Evolutionary conservation across 2,888 invertebrate species (phyloP).

Genomic region (Papilio protenor): DNA sequence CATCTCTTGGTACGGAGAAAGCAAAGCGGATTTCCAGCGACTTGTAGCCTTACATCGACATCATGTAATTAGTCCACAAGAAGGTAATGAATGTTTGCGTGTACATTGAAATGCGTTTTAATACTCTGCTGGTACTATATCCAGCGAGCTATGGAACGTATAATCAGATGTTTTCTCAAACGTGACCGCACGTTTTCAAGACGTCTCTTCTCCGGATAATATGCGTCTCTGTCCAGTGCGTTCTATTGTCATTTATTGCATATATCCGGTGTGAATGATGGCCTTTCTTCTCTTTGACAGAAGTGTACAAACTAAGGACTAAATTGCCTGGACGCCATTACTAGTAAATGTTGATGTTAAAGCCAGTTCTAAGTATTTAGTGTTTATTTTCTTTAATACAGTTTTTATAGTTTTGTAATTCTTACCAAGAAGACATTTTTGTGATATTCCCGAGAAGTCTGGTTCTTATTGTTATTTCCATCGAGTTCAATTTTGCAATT

Average conservation of each 20-base stretch:
- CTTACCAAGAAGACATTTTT: too few species aligned
- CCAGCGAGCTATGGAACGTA: conserved; percentile 9
- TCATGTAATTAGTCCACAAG: not conserved
- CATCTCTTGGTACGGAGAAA: not conserved
- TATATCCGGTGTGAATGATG: conserved; percentile 24
- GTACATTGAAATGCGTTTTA: not conserved
- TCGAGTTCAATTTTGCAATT: not conserved
- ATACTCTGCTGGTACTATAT: conserved; percentile 4
- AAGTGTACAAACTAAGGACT: conserved; percentile 10
- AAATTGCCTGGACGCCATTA: too few species aligned
- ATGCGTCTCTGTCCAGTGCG: conserved; percentile 17
- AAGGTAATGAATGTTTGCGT: conserved; percentile 1
- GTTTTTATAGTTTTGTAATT: too few species aligned
- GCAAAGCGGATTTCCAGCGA: not conserved
- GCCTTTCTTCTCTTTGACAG: not conserved
- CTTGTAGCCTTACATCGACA: not conserved
- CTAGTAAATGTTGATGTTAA: too few species aligned
- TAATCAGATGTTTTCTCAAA: conserved; percentile 37
- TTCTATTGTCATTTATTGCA: conserved; percentile 39
- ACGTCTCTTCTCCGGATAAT: conserved; percentile 13
- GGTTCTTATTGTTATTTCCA: too few species aligned
- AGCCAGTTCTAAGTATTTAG: too few species aligned
- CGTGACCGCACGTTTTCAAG: conserved; percentile 36
- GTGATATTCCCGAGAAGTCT: not conserved
- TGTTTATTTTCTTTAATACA: too few species aligned